Base-by-base conservation (phyloP, 2,797 vertebrate genomes). In the Enteromius thamalakanensis region DNA sequence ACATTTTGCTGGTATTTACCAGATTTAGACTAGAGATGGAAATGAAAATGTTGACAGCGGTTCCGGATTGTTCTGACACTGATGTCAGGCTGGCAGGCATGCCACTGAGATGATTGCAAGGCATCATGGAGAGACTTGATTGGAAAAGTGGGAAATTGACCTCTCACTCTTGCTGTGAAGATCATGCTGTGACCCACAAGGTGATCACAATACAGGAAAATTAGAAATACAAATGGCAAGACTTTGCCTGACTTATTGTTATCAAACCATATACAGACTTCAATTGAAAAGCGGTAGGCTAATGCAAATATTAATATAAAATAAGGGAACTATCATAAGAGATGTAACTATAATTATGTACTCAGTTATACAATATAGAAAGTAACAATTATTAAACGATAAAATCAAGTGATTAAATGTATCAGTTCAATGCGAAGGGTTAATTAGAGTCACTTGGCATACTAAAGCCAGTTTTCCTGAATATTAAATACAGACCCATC, bases 111-210 rank as follows among this genome's bases (percentile, higher is more conserved):
- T 84, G 40, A 70, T 55, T 80, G 14, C 78, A 49, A 79, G 70
- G 37, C 51, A 69, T 75, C 72, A 80, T 82, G 72, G 62, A 64
- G 81, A 51, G 76, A 62, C 76, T 83, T 76, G 81, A 86, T 83
- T 86, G 81, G 65, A 80, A 80, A 86, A 60, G 69, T 86, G 77
- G 49, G 53, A 58, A 64, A 80, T 80, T 51, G 23, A 82, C 47
- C 34, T 17, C 60, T 53, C 68, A 37, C 26, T 79, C 76, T 65
- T 62, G 82, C 14, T 76, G 82, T 80, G 76, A 47, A 55, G 51
- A 64, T 47, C 85, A 58, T 80, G 79, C 77, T 80, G 76, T 86
- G 83, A 77, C 80, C 82, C 79, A 51, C 14, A 67, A 75, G 11
- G 68, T 76, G 82, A 77, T 47, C 76, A 2, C 47, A 79, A 68